Evolutionary conservation across 2,797 vertebrate species (phyloP), one percentile per base, ranked within the genome.

Genomic region (Geotrypetes seraphini): DNA sequence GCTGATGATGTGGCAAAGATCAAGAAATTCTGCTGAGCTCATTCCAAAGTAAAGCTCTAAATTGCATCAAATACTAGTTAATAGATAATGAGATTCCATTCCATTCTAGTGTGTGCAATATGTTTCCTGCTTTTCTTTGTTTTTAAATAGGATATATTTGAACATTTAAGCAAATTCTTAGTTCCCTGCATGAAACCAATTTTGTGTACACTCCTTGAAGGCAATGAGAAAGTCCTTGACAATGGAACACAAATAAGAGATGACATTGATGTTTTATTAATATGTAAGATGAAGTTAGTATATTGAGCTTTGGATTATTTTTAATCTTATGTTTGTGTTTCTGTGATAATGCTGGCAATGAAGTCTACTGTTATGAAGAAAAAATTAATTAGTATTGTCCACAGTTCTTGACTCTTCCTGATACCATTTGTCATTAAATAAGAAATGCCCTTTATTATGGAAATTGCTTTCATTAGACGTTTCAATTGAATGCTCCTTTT

Each of bases 181-280:
- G 78, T 79, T 52, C 72, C 79, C 41, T 79, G 68, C 77, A 83
- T 59, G 80, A 89, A 85, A 66, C 74, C 65, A 40, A 85, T 89
- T 61, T 76, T 81, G 41, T 83, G 67, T 57, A 57, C 86, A 65
- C 59, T 35, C 31, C 70, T 85, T 41, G 63, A 23, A 41, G 72
- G 79, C 62, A 89, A 87, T 66, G 84, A 88, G 74, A 81, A 84
- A 61, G 71, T 65, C 48, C 57, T 80, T 60, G 69, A 77, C 50
- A 69, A 83, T 50, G 69, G 76, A 47, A 81, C 74, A 33, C 27
- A 53, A 53, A 84, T 79, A 72, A 71, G 83, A 71, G 80, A 75
- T 64, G 78, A 78, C 63, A 87, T 86, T 69, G 78, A 83, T 75
- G 80, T 88, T 50, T 70, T 89, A 31, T 81, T 89, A 60, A 89